phyloP scores from a whole-genome alignment of 2,888 invertebrate genomes.

The Unio pictorum region DNA sequence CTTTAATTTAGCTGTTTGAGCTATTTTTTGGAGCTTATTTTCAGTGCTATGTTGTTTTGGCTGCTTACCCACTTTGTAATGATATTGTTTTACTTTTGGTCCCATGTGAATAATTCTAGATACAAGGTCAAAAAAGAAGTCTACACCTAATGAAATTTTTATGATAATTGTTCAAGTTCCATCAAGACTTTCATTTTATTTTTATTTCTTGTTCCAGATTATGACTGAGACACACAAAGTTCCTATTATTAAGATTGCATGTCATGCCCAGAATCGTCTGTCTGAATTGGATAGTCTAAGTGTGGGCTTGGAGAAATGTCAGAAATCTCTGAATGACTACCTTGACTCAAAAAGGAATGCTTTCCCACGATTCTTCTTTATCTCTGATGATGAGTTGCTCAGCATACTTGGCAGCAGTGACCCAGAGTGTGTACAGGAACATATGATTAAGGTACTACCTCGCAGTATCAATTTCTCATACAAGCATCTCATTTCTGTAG shows the following conservation, averaged over 20 bases:
- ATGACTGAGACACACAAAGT: conserved; percentile 89
- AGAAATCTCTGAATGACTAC: conserved; percentile 92
- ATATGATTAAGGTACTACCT: conserved; percentile 86
- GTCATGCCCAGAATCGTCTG: conserved; percentile 82
- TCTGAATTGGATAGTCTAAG: conserved; percentile 83
- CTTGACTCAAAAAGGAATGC: conserved; percentile 88
- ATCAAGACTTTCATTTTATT: background rate
- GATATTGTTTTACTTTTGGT: too few relatives aligned
- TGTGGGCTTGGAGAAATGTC: conserved; percentile 86
- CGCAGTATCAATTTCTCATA: background rate
- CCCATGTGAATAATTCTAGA: too few relatives aligned
- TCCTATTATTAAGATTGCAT: conserved; percentile 85
- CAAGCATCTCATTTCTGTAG: background rate
- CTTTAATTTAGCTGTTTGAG: too few relatives aligned
- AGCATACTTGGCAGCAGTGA: conserved; percentile 91
- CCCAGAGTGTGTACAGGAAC: conserved; percentile 88
- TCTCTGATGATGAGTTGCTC: conserved; percentile 92
- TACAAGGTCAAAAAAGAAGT: too few relatives aligned
- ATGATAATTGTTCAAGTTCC: background rate
- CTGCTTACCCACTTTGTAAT: too few relatives aligned
- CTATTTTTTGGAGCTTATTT: too few relatives aligned
- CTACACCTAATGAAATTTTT: background rate
- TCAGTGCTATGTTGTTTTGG: too few relatives aligned
- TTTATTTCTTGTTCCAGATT: conserved; percentile 74
- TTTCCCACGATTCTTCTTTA: conserved; percentile 93